Percentiles rank a stretch among this genome's conserved stretches.
These are phyloP conservation scores for Geotrupes spiniger DNA, from an alignment of 2,888 invertebrate genomes.

Conservation along the genomic window DNA sequence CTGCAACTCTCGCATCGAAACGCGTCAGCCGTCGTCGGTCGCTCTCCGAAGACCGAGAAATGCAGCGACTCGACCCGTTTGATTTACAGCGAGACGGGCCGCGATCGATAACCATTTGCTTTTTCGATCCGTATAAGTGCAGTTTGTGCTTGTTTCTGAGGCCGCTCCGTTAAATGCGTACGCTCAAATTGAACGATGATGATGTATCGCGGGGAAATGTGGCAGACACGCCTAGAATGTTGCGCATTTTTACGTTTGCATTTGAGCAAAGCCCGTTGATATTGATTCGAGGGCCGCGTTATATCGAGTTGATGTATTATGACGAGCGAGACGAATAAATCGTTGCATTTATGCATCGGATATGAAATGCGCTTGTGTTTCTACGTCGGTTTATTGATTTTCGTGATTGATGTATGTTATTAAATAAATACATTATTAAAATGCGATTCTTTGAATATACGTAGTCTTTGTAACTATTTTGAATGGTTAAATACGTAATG, in stretches of 20 bases:
- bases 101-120: no score
- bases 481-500: no score
- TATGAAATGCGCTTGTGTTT: constrained; percentile 19
- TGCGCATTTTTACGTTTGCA: constrained; percentile 20
- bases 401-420: not conserved
- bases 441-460: not conserved
- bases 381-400: constrained; percentile 21
- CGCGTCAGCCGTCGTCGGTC: not conserved
- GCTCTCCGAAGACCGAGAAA: not conserved
- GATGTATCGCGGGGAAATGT: no score
- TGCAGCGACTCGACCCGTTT: not conserved
- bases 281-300: constrained; percentile 28
- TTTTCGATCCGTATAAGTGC: no score
- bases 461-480: no score
- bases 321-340: constrained; percentile 23
- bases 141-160: no score
- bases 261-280: constrained; percentile 11
- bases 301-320: constrained; percentile 22
- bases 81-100: not conserved
- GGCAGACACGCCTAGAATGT: constrained; percentile 15
- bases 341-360: constrained; percentile 26
- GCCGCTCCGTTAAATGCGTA: no score
- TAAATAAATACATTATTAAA: not conserved
- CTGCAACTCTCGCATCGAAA: not conserved
- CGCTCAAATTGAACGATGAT: no score